Evolutionary conservation across 2,113 vertebrate genomes (phyloP).

Genomic region (Cebus imitator): DNA sequence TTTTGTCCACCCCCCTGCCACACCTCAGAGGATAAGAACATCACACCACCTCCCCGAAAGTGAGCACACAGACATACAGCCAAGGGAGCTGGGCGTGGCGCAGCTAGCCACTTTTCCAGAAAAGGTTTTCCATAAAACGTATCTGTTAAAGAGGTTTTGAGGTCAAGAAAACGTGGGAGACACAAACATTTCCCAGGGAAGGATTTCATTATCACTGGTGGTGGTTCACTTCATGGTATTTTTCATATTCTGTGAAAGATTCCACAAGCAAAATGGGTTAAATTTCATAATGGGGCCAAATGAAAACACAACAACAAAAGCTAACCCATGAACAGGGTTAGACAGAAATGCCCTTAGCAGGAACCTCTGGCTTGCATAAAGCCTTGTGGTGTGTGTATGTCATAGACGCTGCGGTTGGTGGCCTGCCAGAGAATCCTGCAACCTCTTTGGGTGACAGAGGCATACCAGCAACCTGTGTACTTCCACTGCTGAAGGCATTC

Average conservation of each 20-base stretch:
- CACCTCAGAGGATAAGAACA: neutral
- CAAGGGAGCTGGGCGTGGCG: neutral
- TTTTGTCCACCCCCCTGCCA: neutral
- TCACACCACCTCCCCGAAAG: neutral
- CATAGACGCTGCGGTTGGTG: neutral
- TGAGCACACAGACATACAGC: neutral
- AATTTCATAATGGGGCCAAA: neutral
- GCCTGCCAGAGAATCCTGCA: neutral
- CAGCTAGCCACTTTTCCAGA: neutral
- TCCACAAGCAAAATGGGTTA: slow-evolving; percentile 43
- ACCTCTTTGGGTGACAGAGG: neutral
- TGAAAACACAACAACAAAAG: neutral
- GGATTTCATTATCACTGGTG: slow-evolving; percentile 63
- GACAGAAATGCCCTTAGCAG: neutral
- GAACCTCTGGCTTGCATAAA: neutral
- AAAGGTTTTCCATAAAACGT: neutral
- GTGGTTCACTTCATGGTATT: slow-evolving; percentile 47
- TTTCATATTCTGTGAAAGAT: slow-evolving; percentile 56
- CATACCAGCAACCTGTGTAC: neutral
- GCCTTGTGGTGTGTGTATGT: neutral
- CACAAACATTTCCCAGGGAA: slow-evolving; percentile 48
- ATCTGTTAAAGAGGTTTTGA: slow-evolving; percentile 63
- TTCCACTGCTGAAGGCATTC: fast-evolving
- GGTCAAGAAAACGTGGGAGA: slow-evolving; percentile 70
- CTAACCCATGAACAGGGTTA: neutral